Evolutionary conservation across 1,140 invertebrate species (phyloP).

Genomic region (Hylaeus anthracinus): DNA sequence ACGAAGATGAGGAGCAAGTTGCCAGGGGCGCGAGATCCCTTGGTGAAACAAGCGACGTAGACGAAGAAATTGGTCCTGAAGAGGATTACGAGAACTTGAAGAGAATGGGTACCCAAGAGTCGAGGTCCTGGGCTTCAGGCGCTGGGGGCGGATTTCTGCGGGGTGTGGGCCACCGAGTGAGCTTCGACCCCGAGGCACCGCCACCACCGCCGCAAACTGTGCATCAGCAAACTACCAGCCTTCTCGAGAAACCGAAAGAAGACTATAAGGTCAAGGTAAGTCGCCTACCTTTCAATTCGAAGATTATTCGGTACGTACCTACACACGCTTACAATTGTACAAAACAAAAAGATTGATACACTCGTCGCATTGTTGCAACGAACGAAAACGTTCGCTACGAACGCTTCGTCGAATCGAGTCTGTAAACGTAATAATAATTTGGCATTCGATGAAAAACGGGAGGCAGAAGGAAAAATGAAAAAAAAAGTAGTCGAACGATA

Average conservation of each 20-base stretch:
- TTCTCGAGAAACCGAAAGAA: conserved; percentile 80
- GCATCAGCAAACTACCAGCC: conserved; percentile 66
- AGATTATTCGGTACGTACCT: no score
- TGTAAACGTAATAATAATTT: background rate
- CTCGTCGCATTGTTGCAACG: no score
- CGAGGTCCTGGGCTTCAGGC: conserved; percentile 38
- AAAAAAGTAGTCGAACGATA: conserved; percentile 47
- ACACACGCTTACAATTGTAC: no score
- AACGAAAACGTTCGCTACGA: background rate
- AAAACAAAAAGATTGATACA: no score
- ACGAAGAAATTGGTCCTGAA: conserved; percentile 69
- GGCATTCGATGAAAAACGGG: background rate
- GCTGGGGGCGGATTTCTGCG: conserved; percentile 70
- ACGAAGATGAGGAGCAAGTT: conserved; percentile 77
- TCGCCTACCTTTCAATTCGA: no score
- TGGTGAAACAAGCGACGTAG: conserved; percentile 70
- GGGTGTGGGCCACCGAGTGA: conserved; percentile 67
- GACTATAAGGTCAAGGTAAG: conserved; percentile 83
- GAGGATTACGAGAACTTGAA: conserved; percentile 46
- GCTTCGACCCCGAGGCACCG: conserved; percentile 76
- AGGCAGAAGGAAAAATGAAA: conserved; percentile 2
- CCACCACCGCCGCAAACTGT: conserved; percentile 64
- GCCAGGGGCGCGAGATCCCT: conserved; percentile 67
- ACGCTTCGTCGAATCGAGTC: background rate
- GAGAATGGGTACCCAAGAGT: conserved; percentile 66